phyloP scores from a whole-genome alignment of 2,888 invertebrate species.

The Taphrorychus bicolor region DNA sequence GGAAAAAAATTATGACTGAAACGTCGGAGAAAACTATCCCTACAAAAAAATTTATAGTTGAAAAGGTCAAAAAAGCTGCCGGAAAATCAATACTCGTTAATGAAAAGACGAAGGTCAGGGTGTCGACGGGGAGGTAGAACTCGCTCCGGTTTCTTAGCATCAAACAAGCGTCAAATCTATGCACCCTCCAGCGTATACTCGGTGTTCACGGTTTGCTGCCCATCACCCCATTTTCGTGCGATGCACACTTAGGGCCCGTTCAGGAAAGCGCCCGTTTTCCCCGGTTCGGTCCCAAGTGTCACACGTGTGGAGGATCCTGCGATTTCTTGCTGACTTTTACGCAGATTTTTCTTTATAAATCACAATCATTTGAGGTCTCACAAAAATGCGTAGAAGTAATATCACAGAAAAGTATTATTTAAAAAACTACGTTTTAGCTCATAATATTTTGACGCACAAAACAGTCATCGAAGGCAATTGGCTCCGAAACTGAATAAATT shows the following conservation, averaged over 20 bases:
- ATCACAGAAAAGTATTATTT: no score
- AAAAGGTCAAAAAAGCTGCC: neutral
- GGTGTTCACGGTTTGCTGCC: slow-evolving; percentile 61
- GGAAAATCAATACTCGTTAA: slow-evolving; percentile 34
- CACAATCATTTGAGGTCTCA: no score
- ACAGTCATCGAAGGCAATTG: no score
- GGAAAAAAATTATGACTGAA: no score
- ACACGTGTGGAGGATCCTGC: slow-evolving; percentile 24
- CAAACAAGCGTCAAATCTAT: slow-evolving; percentile 61
- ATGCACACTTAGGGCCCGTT: slow-evolving; percentile 32
- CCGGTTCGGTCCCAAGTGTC: slow-evolving; percentile 16
- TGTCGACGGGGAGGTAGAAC: slow-evolving; percentile 19
- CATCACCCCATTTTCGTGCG: slow-evolving; percentile 52
- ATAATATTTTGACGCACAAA: no score
- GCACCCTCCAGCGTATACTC: slow-evolving; percentile 57
- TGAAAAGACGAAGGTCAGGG: slow-evolving; percentile 33
- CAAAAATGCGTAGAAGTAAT: no score
- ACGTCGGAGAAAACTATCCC: no score
- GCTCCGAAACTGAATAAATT: no score
- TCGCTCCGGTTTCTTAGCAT: slow-evolving; percentile 36
- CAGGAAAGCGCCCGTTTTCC: slow-evolving; percentile 9
- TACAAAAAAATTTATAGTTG: no score
- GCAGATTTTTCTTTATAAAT: slow-evolving; percentile 1
- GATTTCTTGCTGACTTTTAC: neutral
- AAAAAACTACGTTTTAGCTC: no score